Evolutionary conservation across 2,888 invertebrate genomes (phyloP), one percentile per base, ranked within the genome.

Genomic region (Spodoptera littoralis): DNA sequence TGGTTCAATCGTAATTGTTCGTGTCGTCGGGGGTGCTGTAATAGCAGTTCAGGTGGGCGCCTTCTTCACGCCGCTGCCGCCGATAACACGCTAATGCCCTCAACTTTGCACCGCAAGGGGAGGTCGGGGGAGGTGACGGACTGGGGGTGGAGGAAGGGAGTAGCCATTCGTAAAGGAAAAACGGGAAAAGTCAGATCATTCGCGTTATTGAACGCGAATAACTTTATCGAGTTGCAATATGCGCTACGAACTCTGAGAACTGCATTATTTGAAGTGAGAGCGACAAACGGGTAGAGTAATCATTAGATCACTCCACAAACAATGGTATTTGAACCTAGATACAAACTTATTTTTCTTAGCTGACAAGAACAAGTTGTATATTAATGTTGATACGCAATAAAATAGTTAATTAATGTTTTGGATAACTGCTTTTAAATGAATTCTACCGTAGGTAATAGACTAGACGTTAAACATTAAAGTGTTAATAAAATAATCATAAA

Each of bases 41-140:
- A 86, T 91, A 80, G 76, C 72, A 73, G 89, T 85, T 90, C 94
- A 94, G 93, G 94, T 94, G 92, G 92, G 92, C 83, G 91, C 90
- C 91, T 91, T 94, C 94, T 94, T 94, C 92, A 90, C 93, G 86
- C 91, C 89, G 86, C 90, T 87, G 88, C 88, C 89, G 83, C 92
- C 93, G 94, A 94, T 94, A 94, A 94, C 94, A 94, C 93, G 94
- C 91, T 94, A 94, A 94, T 94, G 93, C 93, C 93, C 92, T 94
- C 94, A 94, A 94, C 94, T 94, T 94, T 94, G 93, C 94, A 94
- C 94, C 93, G 90, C 91, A 90, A 88, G 81, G 90, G 91, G 91
- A 81, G 88, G 84, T 70, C 65, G 74, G 76, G 76, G 77, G 81
- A 62, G 71, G 73, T 42, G 70, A 65, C 60, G 73, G 81, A 57